A percentile compares a stretch with the other conserved stretches of the same genome.
These are phyloP conservation scores for Chelonus formosanus DNA, from an alignment of 2,888 invertebrate species.

Conservation along the genomic window DNA sequence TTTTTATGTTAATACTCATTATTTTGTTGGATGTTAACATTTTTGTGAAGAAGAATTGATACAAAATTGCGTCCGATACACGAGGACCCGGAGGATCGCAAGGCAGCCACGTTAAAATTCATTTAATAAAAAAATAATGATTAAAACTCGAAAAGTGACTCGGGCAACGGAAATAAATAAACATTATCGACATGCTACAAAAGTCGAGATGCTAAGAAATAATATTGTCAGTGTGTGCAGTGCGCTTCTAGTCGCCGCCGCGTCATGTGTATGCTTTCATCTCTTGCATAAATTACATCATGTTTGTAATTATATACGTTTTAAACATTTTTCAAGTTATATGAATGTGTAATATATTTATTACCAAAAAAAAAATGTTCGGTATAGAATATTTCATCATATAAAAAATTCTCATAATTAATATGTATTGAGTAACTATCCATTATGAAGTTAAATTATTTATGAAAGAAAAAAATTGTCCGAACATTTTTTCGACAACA, in stretches of 20 bases:
- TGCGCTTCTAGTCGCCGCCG: constrained; percentile 61
- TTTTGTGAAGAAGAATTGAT: constrained; percentile 17
- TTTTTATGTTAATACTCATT: background rate
- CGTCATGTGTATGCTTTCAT: constrained; percentile 48
- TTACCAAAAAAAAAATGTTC: too few species aligned
- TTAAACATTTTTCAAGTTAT: background rate
- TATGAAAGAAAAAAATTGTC: too few species aligned
- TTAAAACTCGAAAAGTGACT: constrained; percentile 30
- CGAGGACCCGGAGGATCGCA: constrained; percentile 28
- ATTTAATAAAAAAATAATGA: background rate
- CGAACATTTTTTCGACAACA: too few species aligned
- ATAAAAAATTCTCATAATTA: too few species aligned
- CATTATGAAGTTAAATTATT: too few species aligned
- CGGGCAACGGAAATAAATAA: constrained; percentile 29
- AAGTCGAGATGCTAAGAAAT: constrained; percentile 32
- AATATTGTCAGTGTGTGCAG: constrained; percentile 63
- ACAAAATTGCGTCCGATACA: constrained; percentile 30
- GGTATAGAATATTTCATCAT: too few species aligned
- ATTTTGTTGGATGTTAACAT: constrained; percentile 18
- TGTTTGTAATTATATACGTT: constrained; percentile 23
- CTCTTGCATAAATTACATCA: constrained; percentile 35
- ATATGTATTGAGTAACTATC: too few species aligned
- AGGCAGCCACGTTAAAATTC: constrained; percentile 8
- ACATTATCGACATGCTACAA: constrained; percentile 29
- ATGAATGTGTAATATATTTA: too few species aligned